These are phyloP conservation scores for Spea hammondii DNA, from an alignment of 2,797 vertebrate genomes.

Conservation along the genomic window DNA sequence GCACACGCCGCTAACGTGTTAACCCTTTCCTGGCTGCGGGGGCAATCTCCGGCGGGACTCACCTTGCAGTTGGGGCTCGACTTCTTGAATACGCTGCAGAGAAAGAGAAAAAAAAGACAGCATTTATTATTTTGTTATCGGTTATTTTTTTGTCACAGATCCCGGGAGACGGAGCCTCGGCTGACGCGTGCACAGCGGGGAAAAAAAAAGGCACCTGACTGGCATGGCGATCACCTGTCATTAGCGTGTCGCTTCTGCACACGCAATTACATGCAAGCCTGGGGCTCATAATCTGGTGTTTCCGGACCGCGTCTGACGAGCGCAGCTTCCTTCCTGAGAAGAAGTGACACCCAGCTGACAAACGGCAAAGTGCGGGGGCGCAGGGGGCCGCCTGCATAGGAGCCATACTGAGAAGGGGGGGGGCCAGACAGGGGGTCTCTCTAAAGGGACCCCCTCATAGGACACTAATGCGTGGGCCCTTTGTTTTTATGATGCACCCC, in stretches of 20 bases:
- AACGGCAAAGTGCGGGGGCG: background rate
- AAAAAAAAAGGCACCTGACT: conserved; percentile 38
- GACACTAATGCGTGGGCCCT: too few relatives aligned
- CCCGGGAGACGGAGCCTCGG: too few relatives aligned
- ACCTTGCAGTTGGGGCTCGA: conserved; percentile 69
- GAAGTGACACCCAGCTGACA: background rate
- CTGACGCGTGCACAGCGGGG: conserved; percentile 5
- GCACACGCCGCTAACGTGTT: conserved; percentile 36
- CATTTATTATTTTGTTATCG: too few relatives aligned
- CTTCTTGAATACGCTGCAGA: conserved; percentile 68
- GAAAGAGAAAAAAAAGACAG: conserved; percentile 46
- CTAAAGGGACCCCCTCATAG: too few relatives aligned
- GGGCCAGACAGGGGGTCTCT: background rate
- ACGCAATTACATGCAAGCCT: background rate
- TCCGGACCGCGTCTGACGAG: conserved; percentile 8
- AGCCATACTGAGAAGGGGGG: background rate
- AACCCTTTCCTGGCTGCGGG: conserved; percentile 9
- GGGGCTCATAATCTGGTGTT: conserved; percentile 15
- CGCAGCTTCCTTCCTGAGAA: conserved; percentile 25
- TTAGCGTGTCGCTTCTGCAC: background rate
- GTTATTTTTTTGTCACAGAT: too few relatives aligned
- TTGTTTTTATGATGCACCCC: too few relatives aligned
- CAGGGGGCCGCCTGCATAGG: background rate
- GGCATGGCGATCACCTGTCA: conserved; percentile 12
- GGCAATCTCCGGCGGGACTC: conserved; percentile 31